Evolutionary conservation across 2,888 invertebrate genomes (phyloP).

Genomic region (Osmoderma eremita): DNA sequence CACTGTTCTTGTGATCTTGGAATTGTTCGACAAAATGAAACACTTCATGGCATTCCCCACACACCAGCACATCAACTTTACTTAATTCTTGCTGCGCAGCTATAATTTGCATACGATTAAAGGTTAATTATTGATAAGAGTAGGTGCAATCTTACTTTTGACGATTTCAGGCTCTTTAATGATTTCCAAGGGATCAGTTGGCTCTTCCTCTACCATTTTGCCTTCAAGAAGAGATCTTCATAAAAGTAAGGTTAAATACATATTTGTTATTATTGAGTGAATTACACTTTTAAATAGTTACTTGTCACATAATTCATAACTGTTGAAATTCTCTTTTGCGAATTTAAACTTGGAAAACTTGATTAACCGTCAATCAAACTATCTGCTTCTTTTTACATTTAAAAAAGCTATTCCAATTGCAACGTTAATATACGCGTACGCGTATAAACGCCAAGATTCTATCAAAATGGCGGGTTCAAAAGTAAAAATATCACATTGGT

Average conservation of each 20-base stretch:
- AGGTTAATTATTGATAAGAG: neutral
- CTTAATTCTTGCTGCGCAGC: constrained; percentile 82
- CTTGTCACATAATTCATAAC: constrained; percentile 11
- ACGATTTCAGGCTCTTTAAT: constrained; percentile 51
- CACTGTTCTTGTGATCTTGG: constrained; percentile 74
- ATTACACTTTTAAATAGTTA: neutral
- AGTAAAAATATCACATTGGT: constrained; percentile 49
- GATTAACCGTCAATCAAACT: constrained; percentile 1
- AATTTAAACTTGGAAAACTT: neutral
- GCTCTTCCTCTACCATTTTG: constrained; percentile 45
- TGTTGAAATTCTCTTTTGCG: neutral
- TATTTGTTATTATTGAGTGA: constrained; percentile 5
- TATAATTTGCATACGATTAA: constrained; percentile 57
- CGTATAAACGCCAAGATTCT: constrained; percentile 39
- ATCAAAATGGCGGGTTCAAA: constrained; percentile 51
- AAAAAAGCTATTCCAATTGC: constrained; percentile 1
- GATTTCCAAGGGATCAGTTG: constrained; percentile 47
- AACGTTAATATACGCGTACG: constrained; percentile 35
- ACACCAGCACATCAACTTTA: constrained; percentile 80
- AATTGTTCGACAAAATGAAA: constrained; percentile 85
- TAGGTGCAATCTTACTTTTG: constrained; percentile 39
- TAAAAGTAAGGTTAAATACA: constrained; percentile 42
- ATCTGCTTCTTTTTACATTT: constrained; percentile 34
- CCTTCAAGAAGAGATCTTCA: constrained; percentile 27
- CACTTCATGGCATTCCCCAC: constrained; percentile 84